Conservation (phyloP, 2,888 invertebrate genomes). For the Heliconius ethilla region DNA sequence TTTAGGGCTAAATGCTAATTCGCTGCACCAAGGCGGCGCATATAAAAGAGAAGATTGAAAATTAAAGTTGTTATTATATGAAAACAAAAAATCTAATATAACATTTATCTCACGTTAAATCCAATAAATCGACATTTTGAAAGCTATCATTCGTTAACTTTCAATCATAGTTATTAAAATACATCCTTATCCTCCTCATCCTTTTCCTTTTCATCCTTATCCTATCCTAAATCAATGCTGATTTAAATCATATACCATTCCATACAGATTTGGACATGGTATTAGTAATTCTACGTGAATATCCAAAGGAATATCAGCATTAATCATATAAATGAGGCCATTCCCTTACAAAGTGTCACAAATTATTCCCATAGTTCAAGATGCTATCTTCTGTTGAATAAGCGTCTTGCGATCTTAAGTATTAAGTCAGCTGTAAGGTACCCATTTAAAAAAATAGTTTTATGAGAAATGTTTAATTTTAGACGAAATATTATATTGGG, state of each 20-base stretch:
- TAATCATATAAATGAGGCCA: slow-evolving; percentile 24
- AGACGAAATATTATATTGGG: too few relatives aligned
- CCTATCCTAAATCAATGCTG: not conserved
- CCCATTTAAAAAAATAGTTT: not conserved
- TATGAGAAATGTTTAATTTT: too few relatives aligned
- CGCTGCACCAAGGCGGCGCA: too few relatives aligned
- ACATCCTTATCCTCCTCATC: not conserved
- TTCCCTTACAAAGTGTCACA: slow-evolving; percentile 25
- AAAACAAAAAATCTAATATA: too few relatives aligned
- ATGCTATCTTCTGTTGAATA: slow-evolving; percentile 23
- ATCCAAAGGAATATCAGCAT: slow-evolving; percentile 23
- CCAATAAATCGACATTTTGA: too few relatives aligned
- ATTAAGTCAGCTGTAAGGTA: not conserved
- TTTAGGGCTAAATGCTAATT: too few relatives aligned
- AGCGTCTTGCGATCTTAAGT: slow-evolving; percentile 12
- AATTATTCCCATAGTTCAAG: slow-evolving; percentile 26
- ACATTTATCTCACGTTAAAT: too few relatives aligned
- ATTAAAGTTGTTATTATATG: too few relatives aligned
- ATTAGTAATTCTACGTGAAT: slow-evolving; percentile 9
- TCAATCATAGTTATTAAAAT: not conserved
- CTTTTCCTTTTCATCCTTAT: too few relatives aligned
- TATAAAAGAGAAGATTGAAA: too few relatives aligned
- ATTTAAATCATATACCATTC: not conserved
- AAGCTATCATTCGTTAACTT: not conserved
- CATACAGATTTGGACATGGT: not conserved